Conservation (phyloP, 1,140 invertebrate genomes). For the Tachypleus tridentatus region DNA sequence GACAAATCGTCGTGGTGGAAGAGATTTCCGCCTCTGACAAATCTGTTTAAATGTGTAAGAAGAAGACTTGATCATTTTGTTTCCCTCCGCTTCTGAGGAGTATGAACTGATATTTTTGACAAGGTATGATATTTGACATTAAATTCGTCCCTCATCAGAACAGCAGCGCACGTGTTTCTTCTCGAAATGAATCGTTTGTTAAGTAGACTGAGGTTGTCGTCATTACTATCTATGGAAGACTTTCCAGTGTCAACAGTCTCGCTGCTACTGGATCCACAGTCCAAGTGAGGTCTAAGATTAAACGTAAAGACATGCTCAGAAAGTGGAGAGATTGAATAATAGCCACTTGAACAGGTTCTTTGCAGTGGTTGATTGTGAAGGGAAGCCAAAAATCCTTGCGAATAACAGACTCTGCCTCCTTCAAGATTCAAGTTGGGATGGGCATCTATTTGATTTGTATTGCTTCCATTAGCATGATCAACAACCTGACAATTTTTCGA, state of each 20-base stretch:
- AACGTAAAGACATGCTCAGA: conserved; percentile 8
- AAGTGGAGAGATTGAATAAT: neutral
- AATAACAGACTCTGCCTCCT: conserved; percentile 9
- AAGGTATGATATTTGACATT: too few relatives aligned
- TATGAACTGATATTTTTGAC: too few relatives aligned
- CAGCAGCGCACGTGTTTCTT: too few relatives aligned
- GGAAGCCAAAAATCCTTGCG: conserved; percentile 11
- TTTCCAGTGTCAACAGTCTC: conserved; percentile 17
- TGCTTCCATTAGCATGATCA: neutral
- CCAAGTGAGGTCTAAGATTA: conserved; percentile 9
- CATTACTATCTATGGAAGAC: conserved; percentile 15
- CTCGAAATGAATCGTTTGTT: too few relatives aligned
- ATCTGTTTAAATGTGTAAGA: too few relatives aligned
- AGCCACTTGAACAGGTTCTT: neutral
- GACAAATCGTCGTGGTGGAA: too few relatives aligned
- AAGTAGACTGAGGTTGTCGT: conserved; percentile 2
- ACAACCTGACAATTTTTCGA: neutral
- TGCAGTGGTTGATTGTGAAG: conserved; percentile 1
- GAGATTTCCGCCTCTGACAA: too few relatives aligned
- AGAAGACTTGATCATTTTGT: too few relatives aligned
- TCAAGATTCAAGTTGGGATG: neutral
- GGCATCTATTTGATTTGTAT: neutral
- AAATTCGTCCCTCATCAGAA: too few relatives aligned
- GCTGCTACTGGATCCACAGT: conserved; percentile 15
- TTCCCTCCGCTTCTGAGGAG: too few relatives aligned